phyloP scores from a whole-genome alignment of 2,113 vertebrate genomes.

The Grantiella picta region DNA sequence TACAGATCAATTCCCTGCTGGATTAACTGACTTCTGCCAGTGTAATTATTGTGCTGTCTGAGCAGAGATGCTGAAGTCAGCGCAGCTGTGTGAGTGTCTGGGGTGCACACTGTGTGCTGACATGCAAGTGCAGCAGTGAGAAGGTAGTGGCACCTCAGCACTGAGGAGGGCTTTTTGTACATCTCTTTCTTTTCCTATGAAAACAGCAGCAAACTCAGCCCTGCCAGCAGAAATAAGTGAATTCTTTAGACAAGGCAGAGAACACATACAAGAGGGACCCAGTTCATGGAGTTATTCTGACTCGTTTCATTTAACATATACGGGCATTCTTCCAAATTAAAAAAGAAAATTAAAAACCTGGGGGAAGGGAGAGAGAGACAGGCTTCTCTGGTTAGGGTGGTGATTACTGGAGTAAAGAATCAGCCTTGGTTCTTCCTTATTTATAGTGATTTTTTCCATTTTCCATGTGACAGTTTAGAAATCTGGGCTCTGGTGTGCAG shows the following conservation, averaged over 20 bases:
- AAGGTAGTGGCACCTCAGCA: background rate
- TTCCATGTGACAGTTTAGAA: background rate
- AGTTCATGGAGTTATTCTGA: background rate
- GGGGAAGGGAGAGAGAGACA: background rate
- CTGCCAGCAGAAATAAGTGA: background rate
- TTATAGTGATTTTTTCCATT: background rate
- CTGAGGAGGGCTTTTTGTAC: background rate
- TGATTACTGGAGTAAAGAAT: background rate
- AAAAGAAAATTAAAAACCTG: background rate
- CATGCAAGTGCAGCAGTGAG: background rate
- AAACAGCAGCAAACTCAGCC: background rate
- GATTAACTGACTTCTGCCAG: background rate
- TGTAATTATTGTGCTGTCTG: background rate
- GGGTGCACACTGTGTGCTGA: background rate
- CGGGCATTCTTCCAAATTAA: background rate
- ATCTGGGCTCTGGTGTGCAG: background rate
- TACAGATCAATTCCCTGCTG: conserved; percentile 15
- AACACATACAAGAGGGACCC: background rate
- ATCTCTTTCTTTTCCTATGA: background rate
- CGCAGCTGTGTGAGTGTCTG: background rate
- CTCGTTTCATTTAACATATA: background rate
- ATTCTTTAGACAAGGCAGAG: background rate
- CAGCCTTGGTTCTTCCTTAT: background rate
- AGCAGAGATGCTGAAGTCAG: background rate
- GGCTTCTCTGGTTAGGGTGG: background rate